Conservation (phyloP, 2,797 vertebrate genomes). For the Myotis findleyi region DNA sequence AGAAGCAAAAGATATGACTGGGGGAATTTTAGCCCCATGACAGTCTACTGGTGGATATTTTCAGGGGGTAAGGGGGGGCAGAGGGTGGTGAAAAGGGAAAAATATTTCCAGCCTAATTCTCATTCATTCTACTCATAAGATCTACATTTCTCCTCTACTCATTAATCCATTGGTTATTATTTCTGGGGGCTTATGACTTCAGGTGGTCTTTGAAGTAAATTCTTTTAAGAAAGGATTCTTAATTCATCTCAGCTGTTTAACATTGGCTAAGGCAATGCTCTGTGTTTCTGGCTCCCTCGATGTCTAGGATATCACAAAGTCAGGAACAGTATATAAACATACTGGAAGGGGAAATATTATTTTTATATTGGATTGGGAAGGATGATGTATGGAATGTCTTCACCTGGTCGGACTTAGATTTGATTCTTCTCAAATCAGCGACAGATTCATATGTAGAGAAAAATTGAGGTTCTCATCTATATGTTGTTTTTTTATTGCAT, state of each 20-base stretch:
- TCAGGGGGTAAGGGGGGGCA: accelerated
- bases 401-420: slow-evolving; percentile 83
- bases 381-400: slow-evolving; percentile 82
- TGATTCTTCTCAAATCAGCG: slow-evolving; percentile 85
- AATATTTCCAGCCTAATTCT: neutral
- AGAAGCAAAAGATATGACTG: neutral
- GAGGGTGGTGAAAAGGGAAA: neutral
- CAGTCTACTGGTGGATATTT: neutral
- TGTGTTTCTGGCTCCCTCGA: neutral
- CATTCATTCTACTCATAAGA: neutral
- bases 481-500: slow-evolving; percentile 86
- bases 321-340: slow-evolving; percentile 73
- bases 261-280: neutral
- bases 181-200: neutral
- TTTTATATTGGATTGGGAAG: slow-evolving; percentile 75
- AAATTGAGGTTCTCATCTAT: slow-evolving; percentile 86
- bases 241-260: slow-evolving; percentile 10
- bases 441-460: slow-evolving; percentile 83
- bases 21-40: slow-evolving; percentile 1
- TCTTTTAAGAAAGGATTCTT: slow-evolving; percentile 31
- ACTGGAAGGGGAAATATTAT: slow-evolving; percentile 72
- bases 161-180: neutral
- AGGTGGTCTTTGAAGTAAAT: slow-evolving; percentile 22
- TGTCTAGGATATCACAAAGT: slow-evolving; percentile 76
- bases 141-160: neutral